A percentile compares a stretch with the other conserved stretches of the same genome.
Conservation (phyloP, 2,888 invertebrate species). For the Nephrotoma appendiculata region DNA sequence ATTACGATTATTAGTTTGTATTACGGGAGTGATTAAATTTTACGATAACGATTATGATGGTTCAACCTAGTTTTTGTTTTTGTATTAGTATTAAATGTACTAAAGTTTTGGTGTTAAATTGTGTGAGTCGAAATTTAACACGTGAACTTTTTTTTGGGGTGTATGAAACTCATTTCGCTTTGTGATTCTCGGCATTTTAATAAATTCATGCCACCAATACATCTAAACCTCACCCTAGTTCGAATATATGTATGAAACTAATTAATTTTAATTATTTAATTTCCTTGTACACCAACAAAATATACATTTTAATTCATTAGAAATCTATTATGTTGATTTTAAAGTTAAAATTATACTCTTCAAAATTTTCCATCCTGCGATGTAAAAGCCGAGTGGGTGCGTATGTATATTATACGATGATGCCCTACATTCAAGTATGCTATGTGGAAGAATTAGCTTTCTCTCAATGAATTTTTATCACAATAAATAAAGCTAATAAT, state of each 20-base stretch:
- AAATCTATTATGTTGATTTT: neutral
- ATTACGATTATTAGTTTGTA: neutral
- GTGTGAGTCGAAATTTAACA: neutral
- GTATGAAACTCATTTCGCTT: neutral
- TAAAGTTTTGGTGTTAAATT: neutral
- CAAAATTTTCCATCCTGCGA: neutral
- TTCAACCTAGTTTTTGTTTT: neutral
- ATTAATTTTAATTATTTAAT: neutral
- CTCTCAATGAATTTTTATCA: neutral
- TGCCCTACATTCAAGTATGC: neutral
- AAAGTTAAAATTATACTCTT: neutral
- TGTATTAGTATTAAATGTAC: neutral
- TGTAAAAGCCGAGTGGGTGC: neutral
- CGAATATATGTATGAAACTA: neutral
- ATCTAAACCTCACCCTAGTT: neutral
- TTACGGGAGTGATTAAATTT: neutral
- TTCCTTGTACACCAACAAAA: neutral
- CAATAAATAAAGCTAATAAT: neutral
- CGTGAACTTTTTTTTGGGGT: neutral
- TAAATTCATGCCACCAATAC: neutral
- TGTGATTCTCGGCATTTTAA: neutral
- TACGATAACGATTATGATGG: neutral
- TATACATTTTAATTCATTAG: neutral
- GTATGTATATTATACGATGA: neutral
- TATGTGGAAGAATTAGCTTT: neutral